Conservation (phyloP, 2,797 vertebrate genomes). For the Schizopygopsis pylzovi region DNA sequence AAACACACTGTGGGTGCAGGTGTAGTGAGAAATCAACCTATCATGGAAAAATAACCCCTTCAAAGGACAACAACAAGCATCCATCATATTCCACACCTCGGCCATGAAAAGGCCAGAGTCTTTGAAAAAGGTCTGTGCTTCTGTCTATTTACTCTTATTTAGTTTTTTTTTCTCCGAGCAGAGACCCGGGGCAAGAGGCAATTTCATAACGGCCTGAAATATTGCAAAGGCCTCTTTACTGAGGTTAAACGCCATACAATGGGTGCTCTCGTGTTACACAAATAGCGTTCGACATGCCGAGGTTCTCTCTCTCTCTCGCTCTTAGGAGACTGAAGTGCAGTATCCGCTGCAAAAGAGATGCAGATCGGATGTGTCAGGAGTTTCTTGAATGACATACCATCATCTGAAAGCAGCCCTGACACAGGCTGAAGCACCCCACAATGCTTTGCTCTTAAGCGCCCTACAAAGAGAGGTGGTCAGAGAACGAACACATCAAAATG, state of each 20-base stretch:
- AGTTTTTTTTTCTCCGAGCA: conserved; percentile 5
- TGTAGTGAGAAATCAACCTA: conserved; percentile 41
- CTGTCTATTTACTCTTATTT: conserved; percentile 14
- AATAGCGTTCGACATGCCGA: background rate
- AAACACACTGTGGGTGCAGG: conserved; percentile 36
- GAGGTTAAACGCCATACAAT: conserved; percentile 29
- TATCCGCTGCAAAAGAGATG: conserved; percentile 28
- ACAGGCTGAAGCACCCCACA: conserved; percentile 6
- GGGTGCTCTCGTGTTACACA: conserved; percentile 2
- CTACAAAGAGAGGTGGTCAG: background rate
- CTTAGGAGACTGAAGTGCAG: background rate
- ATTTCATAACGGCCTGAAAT: conserved; percentile 34
- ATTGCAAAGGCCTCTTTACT: conserved; percentile 34
- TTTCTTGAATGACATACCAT: conserved; percentile 40
- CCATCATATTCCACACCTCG: conserved; percentile 30
- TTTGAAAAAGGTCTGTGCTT: conserved; percentile 25
- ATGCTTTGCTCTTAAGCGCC: conserved; percentile 28
- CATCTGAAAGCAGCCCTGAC: conserved; percentile 21
- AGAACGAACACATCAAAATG: background rate
- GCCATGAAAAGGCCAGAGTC: conserved; percentile 35
- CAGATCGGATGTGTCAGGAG: conserved; percentile 53
- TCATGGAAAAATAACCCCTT: conserved; percentile 41
- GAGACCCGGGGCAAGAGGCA: conserved; percentile 25
- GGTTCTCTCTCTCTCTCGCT: background rate
- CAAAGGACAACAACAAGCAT: conserved; percentile 37